Percentiles rank a stretch among this genome's conserved stretches.
Conservation (phyloP, 2,888 invertebrate genomes). For the Meteorus colon region DNA sequence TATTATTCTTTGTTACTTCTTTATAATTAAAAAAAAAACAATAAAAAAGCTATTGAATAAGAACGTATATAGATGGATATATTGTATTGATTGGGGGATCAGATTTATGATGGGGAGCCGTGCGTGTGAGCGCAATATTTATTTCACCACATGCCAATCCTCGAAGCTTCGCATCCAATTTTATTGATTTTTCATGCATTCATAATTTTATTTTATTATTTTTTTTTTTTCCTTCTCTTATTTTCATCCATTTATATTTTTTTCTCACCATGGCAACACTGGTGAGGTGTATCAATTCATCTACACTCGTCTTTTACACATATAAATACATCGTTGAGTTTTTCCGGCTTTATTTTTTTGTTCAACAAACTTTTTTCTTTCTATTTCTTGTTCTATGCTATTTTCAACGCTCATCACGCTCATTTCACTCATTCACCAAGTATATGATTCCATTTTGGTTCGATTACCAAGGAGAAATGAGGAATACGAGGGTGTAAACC, state of each 20-base stretch:
- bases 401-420: background rate
- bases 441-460: background rate
- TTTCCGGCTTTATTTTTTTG: background rate
- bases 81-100: constrained; percentile 30
- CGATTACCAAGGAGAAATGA: background rate
- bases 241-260: background rate
- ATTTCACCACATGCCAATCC: constrained; percentile 29
- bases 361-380: background rate
- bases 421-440: background rate
- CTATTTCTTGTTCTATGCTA: background rate
- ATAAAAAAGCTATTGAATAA: constrained; percentile 49
- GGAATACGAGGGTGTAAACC: background rate
- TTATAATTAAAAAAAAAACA: constrained; percentile 71
- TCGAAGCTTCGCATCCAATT: constrained; percentile 33
- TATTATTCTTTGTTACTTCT: constrained; percentile 71
- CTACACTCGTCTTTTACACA: too few species aligned
- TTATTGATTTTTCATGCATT: constrained; percentile 25
- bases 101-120: constrained; percentile 19
- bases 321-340: background rate
- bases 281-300: background rate
- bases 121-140: constrained; percentile 31
- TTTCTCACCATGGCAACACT: constrained; percentile 10
- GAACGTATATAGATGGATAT: constrained; percentile 24
- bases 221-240: background rate
- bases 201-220: constrained; percentile 17